Evolutionary conservation across 2,797 vertebrate species (phyloP), one percentile per base, ranked within the genome.

Genomic region (Ctenopoma kingsleyae): DNA sequence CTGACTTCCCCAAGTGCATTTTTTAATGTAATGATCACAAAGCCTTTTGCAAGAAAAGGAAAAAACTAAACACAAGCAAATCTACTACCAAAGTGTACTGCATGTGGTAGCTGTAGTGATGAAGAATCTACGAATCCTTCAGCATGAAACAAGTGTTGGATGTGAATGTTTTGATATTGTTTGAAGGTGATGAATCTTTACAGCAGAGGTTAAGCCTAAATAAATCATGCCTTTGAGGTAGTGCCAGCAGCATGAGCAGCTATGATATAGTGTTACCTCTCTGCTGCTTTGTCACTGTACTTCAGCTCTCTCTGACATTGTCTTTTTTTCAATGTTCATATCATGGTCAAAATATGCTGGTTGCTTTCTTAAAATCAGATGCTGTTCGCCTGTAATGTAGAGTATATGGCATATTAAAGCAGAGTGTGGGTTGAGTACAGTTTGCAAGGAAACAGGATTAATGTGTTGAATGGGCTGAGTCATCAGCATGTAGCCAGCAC

Each of bases 381-480:
- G 54, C 46, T 51, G 22, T 27, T 49, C 59, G 25, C 46, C 52
- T 69, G 40, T 70, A 78, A 81, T 80, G 41, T 32, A 32, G 30
- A 8, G 30, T 67, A 51, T 67, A 61, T 43, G 49, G 47, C 50
- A 55, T 71, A 65, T 76, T 66, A 66, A 68, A 71, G 23, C 15
- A 25, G 57, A 58, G 56, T 47, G 56, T 57, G 75, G 48, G 69
- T 61, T 65, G 72, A 58, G 75, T 65, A 61, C 74, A 84, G 72
- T 76, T 83, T 77, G 71, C 12, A 46, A 72, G 61, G 59, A 78
- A 84, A 66, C 63, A 16, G 82, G 74, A 88, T 86, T 79, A 73
- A 82, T 82, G 76, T 60, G 74, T 58, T 71, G 85, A 87, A 81
- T 52, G 30, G 54, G 57, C 68, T 83, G 79, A 78, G 67, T 89